phyloP scores from a whole-genome alignment of 1,140 invertebrate genomes.

The Mya arenaria region DNA sequence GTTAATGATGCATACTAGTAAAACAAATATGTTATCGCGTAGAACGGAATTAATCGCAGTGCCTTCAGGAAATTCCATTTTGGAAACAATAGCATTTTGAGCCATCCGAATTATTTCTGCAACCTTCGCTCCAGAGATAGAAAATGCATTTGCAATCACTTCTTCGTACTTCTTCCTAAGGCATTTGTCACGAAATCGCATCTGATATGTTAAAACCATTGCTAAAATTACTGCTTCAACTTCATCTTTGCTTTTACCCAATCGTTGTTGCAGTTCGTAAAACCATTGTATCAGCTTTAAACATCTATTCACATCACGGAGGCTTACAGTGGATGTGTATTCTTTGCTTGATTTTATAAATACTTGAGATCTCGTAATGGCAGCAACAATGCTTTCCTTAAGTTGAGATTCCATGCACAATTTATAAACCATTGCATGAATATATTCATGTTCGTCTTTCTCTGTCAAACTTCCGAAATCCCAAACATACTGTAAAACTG shows the following conservation, averaged over 20 bases:
- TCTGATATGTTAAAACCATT: constrained; percentile 65
- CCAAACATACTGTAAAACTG: constrained; percentile 75
- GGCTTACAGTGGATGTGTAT: too few relatives aligned
- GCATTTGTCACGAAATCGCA: constrained; percentile 41
- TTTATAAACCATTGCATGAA: constrained; percentile 68
- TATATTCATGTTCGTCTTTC: constrained; percentile 71
- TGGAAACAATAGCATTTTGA: constrained; percentile 29
- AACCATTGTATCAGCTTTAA: too few relatives aligned
- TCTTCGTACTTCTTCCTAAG: constrained; percentile 55
- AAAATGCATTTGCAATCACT: constrained; percentile 8
- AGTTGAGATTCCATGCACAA: background rate
- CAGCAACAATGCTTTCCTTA: background rate
- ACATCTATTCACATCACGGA: too few relatives aligned
- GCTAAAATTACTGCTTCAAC: constrained; percentile 58
- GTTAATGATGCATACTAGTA: constrained; percentile 68
- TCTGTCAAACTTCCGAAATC: constrained; percentile 75
- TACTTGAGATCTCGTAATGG: background rate
- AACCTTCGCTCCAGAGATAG: background rate
- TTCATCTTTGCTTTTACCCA: constrained; percentile 25
- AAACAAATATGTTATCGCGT: constrained; percentile 72
- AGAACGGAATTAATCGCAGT: constrained; percentile 63
- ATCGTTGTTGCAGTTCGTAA: background rate
- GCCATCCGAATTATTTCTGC: constrained; percentile 15
- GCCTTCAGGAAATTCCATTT: constrained; percentile 36
- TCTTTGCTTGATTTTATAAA: background rate